These are phyloP conservation scores for Chascanopsetta lugubris DNA, from an alignment of 2,113 vertebrate species.

Conservation along the genomic window DNA sequence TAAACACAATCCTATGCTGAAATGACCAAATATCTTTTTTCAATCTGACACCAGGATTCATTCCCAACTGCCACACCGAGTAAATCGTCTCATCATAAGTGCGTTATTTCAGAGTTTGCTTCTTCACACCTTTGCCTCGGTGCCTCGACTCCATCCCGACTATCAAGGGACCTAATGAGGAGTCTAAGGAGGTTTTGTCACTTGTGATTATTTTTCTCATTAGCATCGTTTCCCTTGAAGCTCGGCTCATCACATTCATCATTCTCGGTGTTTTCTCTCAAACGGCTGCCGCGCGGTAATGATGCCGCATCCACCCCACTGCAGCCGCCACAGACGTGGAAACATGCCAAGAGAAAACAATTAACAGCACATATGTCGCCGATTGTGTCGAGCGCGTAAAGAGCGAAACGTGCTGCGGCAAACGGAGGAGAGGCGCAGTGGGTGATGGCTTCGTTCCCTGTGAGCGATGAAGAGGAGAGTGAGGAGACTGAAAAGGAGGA, in stretches of 20 bases:
- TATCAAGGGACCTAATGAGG: conserved; percentile 13
- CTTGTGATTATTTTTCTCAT: conserved; percentile 39
- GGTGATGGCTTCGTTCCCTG: conserved; percentile 11
- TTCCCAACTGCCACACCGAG: neutral
- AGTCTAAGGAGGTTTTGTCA: conserved; percentile 22
- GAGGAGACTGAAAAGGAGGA: neutral
- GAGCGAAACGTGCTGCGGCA: conserved; percentile 15
- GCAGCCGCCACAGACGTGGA: neutral
- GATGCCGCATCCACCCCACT: conserved; percentile 12
- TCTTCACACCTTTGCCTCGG: neutral
- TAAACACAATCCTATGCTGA: neutral
- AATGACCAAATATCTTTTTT: neutral
- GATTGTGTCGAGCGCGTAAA: neutral
- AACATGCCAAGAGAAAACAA: conserved; percentile 19
- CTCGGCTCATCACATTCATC: conserved; percentile 9
- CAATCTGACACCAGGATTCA: neutral
- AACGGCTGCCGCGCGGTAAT: conserved; percentile 2
- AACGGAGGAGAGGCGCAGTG: neutral
- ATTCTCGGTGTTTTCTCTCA: conserved; percentile 5
- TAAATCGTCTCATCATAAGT: neutral
- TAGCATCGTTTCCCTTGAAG: conserved; percentile 35
- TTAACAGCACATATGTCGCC: conserved; percentile 1
- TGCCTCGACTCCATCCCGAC: neutral
- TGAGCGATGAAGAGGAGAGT: neutral
- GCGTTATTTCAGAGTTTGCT: neutral